Conservation (phyloP, 2,888 invertebrate genomes). For the Noctua fimbriata region DNA sequence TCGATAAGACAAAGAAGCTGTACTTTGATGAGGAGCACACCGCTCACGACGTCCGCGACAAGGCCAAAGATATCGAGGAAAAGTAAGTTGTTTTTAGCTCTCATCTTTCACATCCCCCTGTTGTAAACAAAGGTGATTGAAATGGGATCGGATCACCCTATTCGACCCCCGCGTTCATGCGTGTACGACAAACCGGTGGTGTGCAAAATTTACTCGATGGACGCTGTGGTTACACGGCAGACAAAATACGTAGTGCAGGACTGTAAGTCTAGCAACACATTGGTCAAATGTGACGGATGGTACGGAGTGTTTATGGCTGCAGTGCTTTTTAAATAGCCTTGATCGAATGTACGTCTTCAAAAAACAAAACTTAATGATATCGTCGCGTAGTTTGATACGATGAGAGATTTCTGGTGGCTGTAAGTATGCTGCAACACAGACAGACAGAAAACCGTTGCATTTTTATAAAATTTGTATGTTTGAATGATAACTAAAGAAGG, state of each 20-base stretch:
- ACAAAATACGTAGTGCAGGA: neutral
- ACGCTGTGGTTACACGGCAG: neutral
- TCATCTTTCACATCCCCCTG: neutral
- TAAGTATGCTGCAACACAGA: no score
- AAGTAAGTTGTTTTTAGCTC: conserved; percentile 89
- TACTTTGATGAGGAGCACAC: conserved; percentile 99
- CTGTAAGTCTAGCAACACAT: neutral
- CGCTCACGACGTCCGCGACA: conserved; percentile 98
- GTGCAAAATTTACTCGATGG: neutral
- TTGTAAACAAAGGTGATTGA: neutral
- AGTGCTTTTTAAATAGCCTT: neutral
- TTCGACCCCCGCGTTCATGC: neutral
- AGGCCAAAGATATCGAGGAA: conserved; percentile 98
- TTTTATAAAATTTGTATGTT: neutral
- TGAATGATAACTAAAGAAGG: neutral
- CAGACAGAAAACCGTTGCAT: neutral
- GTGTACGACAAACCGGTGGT: neutral
- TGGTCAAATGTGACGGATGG: neutral
- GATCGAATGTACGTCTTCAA: neutral
- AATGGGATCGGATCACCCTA: neutral
- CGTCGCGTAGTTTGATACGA: neutral
- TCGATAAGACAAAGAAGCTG: conserved; percentile 98
- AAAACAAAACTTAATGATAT: neutral
- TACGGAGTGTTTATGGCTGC: neutral
- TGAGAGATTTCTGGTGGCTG: neutral